Base-by-base conservation (phyloP, 2,797 vertebrate genomes). In the Onychomys arenicola region DNA sequence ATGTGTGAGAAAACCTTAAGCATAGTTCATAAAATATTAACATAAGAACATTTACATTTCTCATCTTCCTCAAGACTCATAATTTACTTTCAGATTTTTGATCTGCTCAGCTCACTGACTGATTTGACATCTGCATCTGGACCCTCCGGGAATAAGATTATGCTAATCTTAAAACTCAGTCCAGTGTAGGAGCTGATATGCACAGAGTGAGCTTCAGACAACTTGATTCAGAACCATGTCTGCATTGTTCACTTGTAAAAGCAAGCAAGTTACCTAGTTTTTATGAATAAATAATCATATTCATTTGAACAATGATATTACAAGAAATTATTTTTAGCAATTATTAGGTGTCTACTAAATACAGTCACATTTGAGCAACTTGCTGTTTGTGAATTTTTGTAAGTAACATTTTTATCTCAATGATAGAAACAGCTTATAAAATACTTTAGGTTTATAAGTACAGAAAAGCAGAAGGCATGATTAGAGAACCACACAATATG, bases 371-470 rank as follows among this genome's bases (percentile, higher is more conserved):
- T 17, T 7, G 49, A 90, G 59, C 6, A n/a, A n/a, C 16, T 80
- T 80, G 37, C 23, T 75, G 63, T 84, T 90, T 96, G n/a, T 55
- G n/a, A 27, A 46, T 91, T 82, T 82, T 75, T 90, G 43, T 59
- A 81, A 93, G 21, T 91, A 75, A 89, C 55, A 67, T 77, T 10
- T 89, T 7, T 52, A 67, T 8, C 1, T 57, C 14, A 91, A 91
- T 81, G 10, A 85, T 4, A 91, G 32, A 96, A 92, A 40, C 13
- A 14, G 23, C 0, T 61, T 88, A 61, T 52, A 19, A 21, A 87
- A 49, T 57, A 69, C 57, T 77, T 96, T 87, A 59, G n/a, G 14
- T 73, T 46, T 10, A 46, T 43, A 87, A 32, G 29, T 78, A 84
- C 3, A 89, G 67, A 96, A 93, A 96, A 73, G 4, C 25, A 87